Base-by-base conservation (phyloP, 2,113 vertebrate genomes). In the Heliornis fulica region DNA sequence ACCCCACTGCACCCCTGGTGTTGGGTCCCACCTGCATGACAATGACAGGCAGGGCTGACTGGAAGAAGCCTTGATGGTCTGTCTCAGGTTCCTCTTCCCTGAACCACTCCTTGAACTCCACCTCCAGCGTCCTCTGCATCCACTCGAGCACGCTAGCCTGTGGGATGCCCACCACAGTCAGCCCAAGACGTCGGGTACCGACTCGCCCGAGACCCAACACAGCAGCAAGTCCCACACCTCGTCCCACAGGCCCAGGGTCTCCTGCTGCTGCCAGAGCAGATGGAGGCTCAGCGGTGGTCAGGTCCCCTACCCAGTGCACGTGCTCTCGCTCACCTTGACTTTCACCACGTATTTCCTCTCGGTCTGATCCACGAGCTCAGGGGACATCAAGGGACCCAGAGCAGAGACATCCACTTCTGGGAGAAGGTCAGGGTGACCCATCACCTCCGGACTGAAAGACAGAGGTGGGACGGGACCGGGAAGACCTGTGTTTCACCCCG, bases 21-120 rank as follows among this genome's bases (percentile, higher is more conserved):
- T 65, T 69, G 50, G 29, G 22, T 71, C 95, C 22, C 56, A 99
- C 99, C 99, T 99, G 99, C 85, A 99, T 98, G 74, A 99, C 98
- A 38, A 99, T 99, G 23, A 98, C 98, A 2, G 99, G 99, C 95
- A 99, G 95, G 82, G 98, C 98, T 85, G 99, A 99, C 68, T 99
- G 98, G 93, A 99, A 99, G 96, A 98, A 99, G 71, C 99, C 99
- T n/a, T 99, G 98, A 2, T 99, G 98, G 82, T 99, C 99, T 13
- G 95, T 98, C 69, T 99, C 99, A 0, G 99, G 99, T 82, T 99
- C 99, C 96, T 99, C 98, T 61, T 99, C 98, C 77, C 97, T 97
- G 94, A 98, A 97, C 99, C 99, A 99, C 92, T 99, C 99, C 32
- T 98, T 98, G 82, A 98, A 97, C 94, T 99, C 99, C 85, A 99